These are phyloP conservation scores for Procambarus virginalis DNA, from an alignment of 1,140 invertebrate genomes.

Conservation along the genomic window DNA sequence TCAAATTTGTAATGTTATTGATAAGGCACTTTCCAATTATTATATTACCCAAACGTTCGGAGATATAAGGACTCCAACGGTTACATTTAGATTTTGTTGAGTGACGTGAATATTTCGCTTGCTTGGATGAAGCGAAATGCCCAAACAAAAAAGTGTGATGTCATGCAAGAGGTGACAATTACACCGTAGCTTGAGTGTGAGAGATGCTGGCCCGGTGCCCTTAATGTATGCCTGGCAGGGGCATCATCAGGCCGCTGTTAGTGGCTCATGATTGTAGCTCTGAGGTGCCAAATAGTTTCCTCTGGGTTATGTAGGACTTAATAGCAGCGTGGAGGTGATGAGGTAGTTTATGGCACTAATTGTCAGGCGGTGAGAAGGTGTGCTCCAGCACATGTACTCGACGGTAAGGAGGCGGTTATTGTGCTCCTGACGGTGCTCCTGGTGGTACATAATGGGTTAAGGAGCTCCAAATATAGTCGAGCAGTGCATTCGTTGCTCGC, in stretches of 20 bases:
- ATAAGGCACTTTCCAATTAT: too few relatives aligned
- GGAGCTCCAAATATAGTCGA: neutral
- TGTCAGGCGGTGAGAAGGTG: neutral
- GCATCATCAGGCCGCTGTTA: neutral
- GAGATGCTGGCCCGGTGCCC: neutral
- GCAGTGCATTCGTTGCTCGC: neutral
- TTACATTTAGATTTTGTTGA: too few relatives aligned
- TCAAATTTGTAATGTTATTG: too few relatives aligned
- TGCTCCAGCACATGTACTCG: neutral
- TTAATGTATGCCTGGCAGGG: slow-evolving; percentile 1
- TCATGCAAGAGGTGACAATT: neutral
- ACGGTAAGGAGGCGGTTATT: neutral
- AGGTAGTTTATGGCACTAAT: slow-evolving; percentile 1
- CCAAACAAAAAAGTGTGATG: neutral
- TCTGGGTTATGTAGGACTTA: neutral
- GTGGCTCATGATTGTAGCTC: neutral
- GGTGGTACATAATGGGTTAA: neutral
- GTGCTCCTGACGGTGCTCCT: neutral
- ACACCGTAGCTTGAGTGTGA: neutral
- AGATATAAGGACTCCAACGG: too few relatives aligned
- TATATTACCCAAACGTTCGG: too few relatives aligned
- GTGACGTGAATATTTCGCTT: too few relatives aligned
- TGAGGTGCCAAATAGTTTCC: slow-evolving; percentile 14
- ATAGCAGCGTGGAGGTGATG: neutral
- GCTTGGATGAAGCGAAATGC: too few relatives aligned